phyloP scores from a whole-genome alignment of 2,113 vertebrate species.

The Amblyopsis rosae region DNA sequence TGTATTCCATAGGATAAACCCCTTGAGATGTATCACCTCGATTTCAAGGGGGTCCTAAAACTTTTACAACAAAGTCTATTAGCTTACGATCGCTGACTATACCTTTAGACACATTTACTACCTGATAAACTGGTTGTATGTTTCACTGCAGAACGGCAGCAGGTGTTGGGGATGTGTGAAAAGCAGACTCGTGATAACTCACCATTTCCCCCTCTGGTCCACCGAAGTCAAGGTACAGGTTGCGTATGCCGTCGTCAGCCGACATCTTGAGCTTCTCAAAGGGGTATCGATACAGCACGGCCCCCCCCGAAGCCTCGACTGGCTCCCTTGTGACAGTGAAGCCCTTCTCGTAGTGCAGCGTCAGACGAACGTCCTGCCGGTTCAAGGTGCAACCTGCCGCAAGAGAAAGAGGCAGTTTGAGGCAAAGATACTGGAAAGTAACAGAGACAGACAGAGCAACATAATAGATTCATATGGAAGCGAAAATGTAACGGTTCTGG shows the following conservation, averaged over 20 bases:
- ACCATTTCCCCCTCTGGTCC: slow-evolving; percentile 97
- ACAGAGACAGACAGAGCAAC: neutral
- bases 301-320: slow-evolving; percentile 61
- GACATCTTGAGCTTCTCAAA: slow-evolving; percentile 95
- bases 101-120: too few relatives aligned
- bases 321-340: slow-evolving; percentile 86
- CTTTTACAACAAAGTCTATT: too few relatives aligned
- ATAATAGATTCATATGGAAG: too few relatives aligned
- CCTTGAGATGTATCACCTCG: too few relatives aligned
- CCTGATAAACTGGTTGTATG: too few relatives aligned
- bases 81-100: too few relatives aligned
- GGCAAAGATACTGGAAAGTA: neutral
- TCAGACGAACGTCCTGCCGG: slow-evolving; percentile 87
- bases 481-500: too few relatives aligned
- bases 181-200: slow-evolving; percentile 11
- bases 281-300: slow-evolving; percentile 86
- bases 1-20: too few relatives aligned
- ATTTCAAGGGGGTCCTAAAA: too few relatives aligned
- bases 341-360: slow-evolving; percentile 91
- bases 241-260: slow-evolving; percentile 88
- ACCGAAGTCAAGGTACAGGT: slow-evolving; percentile 94
- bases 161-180: neutral
- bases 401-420: neutral
- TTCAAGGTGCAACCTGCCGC: slow-evolving; percentile 85
- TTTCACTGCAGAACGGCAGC: too few relatives aligned